These are phyloP conservation scores for Sinosuthora webbiana DNA, from an alignment of 2,113 vertebrate genomes.

Conservation along the genomic window DNA sequence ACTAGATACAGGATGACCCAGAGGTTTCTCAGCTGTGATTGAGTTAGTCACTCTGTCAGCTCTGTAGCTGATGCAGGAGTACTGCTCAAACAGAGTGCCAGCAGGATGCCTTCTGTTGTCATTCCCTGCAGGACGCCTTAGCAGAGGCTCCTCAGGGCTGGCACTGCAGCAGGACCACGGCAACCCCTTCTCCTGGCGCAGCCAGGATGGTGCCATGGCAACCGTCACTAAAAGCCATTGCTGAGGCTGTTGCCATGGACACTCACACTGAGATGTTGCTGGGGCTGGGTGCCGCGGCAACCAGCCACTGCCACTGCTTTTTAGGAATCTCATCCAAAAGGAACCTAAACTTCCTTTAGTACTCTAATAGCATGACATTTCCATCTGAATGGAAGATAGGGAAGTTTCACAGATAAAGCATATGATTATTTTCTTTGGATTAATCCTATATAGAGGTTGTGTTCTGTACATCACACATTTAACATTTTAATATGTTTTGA, in stretches of 20 bases:
- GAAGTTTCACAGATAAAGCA: background rate
- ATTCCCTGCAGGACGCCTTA: background rate
- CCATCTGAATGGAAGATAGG: background rate
- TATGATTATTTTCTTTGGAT: background rate
- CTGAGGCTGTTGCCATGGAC: background rate
- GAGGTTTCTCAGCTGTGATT: background rate
- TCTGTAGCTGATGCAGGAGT: background rate
- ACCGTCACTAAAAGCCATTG: rapidly evolving
- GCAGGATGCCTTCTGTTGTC: background rate
- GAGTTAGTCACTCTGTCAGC: background rate
- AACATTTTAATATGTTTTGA: background rate
- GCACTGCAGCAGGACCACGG: too few relatives aligned
- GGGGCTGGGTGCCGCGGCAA: background rate
- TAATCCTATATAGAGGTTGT: rapidly evolving
- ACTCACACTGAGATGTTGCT: background rate
- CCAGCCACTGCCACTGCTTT: too few relatives aligned
- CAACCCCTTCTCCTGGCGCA: too few relatives aligned
- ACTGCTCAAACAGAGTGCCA: background rate
- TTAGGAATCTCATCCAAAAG: background rate
- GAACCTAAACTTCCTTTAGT: background rate
- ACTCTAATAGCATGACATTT: background rate
- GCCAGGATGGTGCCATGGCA: background rate
- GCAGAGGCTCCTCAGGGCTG: background rate
- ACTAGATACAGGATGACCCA: background rate
- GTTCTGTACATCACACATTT: rapidly evolving